These are phyloP conservation scores for Semicossyphus pulcher DNA, from an alignment of 2,113 vertebrate genomes.

Conservation along the genomic window DNA sequence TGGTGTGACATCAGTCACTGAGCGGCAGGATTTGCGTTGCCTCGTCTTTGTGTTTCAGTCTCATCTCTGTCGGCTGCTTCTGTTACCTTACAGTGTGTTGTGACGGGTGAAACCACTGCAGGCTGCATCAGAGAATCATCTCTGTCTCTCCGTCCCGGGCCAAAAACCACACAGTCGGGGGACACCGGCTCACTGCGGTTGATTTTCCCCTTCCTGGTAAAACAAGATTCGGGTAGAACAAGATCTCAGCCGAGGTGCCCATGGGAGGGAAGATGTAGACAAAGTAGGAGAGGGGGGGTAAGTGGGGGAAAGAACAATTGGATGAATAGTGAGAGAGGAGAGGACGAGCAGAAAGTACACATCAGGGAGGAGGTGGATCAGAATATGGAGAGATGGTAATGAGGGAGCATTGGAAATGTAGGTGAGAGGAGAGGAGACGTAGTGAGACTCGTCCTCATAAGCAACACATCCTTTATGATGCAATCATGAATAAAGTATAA, in stretches of 20 bases:
- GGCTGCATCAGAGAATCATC: slow-evolving; percentile 23
- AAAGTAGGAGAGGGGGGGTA: slow-evolving; percentile 12
- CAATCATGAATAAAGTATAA: slow-evolving; percentile 50
- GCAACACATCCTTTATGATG: slow-evolving; percentile 8
- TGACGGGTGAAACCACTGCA: slow-evolving; percentile 56
- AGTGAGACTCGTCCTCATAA: slow-evolving; percentile 17
- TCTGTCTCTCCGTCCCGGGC: slow-evolving; percentile 30
- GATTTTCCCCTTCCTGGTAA: slow-evolving; percentile 26
- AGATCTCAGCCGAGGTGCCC: slow-evolving; percentile 24
- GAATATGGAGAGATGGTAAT: slow-evolving; percentile 31
- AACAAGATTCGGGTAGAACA: slow-evolving; percentile 22
- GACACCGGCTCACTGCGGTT: background rate
- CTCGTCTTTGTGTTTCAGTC: slow-evolving; percentile 37
- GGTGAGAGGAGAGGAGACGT: background rate
- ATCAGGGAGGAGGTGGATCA: slow-evolving; percentile 9
- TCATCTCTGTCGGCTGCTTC: slow-evolving; percentile 20
- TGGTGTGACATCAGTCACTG: slow-evolving; percentile 39
- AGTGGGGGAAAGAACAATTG: slow-evolving; percentile 20
- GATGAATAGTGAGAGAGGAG: slow-evolving; percentile 19
- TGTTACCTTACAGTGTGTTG: slow-evolving; percentile 31
- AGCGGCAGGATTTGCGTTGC: slow-evolving; percentile 4
- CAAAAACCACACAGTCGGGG: background rate
- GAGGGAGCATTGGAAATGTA: slow-evolving; percentile 12
- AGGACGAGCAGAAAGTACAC: slow-evolving; percentile 23
- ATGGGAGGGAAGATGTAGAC: slow-evolving; percentile 22